Evolutionary conservation across 2,888 invertebrate genomes (phyloP).

Genomic region (Drosophila tripunctata): DNA sequence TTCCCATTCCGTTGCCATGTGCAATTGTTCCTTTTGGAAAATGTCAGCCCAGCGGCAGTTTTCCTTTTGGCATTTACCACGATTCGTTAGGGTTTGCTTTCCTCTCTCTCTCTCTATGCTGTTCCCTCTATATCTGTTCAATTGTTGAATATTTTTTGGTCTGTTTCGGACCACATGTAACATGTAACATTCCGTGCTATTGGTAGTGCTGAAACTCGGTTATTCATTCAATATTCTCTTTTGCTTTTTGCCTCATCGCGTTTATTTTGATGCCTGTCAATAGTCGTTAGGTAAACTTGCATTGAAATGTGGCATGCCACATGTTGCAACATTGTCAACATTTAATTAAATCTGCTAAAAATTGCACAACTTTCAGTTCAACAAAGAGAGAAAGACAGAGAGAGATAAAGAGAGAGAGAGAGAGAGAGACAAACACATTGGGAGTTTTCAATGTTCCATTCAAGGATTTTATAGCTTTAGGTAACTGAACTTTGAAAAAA

Average conservation of each 20-base stretch:
- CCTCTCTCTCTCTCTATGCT: background rate
- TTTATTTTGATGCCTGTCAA: constrained; percentile 63
- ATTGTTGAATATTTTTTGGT: constrained; percentile 41
- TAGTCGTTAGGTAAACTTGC: constrained; percentile 48
- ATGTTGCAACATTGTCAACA: constrained; percentile 54
- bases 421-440: no score
- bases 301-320: constrained; percentile 62
- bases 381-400: background rate
- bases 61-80: constrained; percentile 47
- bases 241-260: constrained; percentile 8
- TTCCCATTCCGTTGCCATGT: constrained; percentile 31
- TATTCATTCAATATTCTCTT: constrained; percentile 1
- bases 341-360: constrained; percentile 59
- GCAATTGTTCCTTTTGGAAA: constrained; percentile 60
- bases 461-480: background rate
- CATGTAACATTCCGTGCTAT: no score
- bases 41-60: constrained; percentile 44
- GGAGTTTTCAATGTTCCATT: background rate
- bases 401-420: background rate
- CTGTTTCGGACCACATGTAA: constrained; percentile 38
- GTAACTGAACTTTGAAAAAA: background rate
- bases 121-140: background rate
- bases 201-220: constrained; percentile 12
- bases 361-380: background rate
- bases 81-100: constrained; percentile 44